phyloP scores from a whole-genome alignment of 2,113 vertebrate species.

The Callithrix jacchus region DNA sequence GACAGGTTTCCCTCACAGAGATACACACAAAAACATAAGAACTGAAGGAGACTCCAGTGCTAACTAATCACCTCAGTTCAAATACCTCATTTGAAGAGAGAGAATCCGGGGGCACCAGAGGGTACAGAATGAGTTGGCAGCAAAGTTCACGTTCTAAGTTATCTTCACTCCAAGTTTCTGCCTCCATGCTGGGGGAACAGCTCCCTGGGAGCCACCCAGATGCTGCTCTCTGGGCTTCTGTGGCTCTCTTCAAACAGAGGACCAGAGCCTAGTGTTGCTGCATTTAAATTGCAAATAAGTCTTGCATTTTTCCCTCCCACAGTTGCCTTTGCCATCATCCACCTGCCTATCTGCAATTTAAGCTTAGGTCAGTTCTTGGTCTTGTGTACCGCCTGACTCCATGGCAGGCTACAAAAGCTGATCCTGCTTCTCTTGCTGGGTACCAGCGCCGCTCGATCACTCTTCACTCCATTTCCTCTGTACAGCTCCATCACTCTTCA shows the following conservation, averaged over 20 bases:
- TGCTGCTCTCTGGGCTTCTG: neutral
- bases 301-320: neutral
- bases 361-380: too few species aligned
- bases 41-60: neutral
- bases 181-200: neutral
- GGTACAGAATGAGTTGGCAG: neutral
- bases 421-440: neutral
- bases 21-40: neutral
- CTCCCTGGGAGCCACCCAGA: neutral
- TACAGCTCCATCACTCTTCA: neutral
- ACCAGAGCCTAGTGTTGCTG: neutral
- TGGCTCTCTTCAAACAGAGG: neutral
- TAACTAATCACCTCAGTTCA: too few species aligned
- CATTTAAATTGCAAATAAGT: neutral
- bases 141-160: neutral
- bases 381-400: neutral
- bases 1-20: neutral
- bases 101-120: neutral
- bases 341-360: neutral
- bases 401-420: neutral
- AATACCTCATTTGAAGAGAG: neutral
- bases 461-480: neutral
- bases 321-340: neutral
- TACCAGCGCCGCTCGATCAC: rapidly evolving
- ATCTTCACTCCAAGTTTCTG: neutral